Evolutionary conservation across 2,888 invertebrate genomes (phyloP).

Genomic region (Zelleria hepariella): DNA sequence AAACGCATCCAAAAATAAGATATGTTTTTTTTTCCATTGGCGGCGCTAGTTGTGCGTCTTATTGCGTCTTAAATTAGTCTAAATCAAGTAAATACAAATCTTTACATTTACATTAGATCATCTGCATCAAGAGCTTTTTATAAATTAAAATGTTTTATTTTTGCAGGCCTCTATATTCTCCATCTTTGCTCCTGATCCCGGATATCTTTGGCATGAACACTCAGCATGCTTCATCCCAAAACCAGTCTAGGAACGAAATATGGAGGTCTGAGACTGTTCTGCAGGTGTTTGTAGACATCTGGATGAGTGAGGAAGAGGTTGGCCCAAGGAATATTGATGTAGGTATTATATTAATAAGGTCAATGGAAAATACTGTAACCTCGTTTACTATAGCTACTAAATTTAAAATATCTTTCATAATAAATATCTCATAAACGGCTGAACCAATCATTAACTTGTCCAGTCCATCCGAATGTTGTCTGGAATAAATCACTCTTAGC

Average conservation of each 20-base stretch:
- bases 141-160: background rate
- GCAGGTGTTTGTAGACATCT: conserved; percentile 86
- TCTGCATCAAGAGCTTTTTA: no score
- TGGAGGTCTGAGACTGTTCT: conserved; percentile 90
- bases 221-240: conserved; percentile 54
- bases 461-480: background rate
- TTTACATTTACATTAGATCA: background rate
- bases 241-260: conserved; percentile 78
- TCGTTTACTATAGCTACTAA: background rate
- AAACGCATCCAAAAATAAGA: no score
- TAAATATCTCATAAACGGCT: background rate
- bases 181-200: conserved; percentile 55
- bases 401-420: background rate
- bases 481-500: background rate
- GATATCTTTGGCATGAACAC: conserved; percentile 57
- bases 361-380: background rate
- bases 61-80: background rate
- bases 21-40: no score
- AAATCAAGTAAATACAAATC: background rate
- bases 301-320: conserved; percentile 75
- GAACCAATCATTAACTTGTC: background rate
- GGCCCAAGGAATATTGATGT: conserved; percentile 53
- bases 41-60: no score
- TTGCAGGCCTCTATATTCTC: conserved; percentile 52
- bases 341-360: conserved; percentile 9